phyloP scores from a whole-genome alignment of 92 coral and sea anemone genomes.

The Actinernus sp. region DNA sequence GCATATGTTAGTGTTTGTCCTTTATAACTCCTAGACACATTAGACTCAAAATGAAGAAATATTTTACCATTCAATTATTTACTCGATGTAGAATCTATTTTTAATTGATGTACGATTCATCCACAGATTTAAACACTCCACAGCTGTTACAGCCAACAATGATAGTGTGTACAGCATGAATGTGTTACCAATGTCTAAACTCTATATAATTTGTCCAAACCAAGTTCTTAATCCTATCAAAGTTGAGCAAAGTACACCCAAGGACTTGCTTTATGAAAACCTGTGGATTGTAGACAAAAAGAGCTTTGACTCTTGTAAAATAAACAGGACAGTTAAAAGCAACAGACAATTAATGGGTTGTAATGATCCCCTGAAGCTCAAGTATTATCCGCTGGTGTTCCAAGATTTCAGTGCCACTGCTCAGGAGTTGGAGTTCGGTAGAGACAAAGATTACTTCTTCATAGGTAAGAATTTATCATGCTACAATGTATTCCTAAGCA shows the following conservation, averaged over 20 bases:
- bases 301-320: conserved; percentile 60
- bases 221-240: conserved; percentile 45
- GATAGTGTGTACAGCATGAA: conserved; percentile 4
- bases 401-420: conserved; percentile 37
- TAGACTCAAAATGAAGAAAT: too few relatives aligned
- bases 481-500: not conserved
- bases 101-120: too few relatives aligned
- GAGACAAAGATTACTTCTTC: conserved; percentile 73
- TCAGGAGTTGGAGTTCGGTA: conserved; percentile 32
- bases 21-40: too few relatives aligned
- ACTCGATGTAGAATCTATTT: too few relatives aligned
- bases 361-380: conserved; percentile 22
- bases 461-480: conserved; percentile 74
- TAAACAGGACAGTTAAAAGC: conserved; percentile 17
- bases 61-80: too few relatives aligned
- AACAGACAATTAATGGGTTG: conserved; percentile 19
- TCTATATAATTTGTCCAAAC: conserved; percentile 49
- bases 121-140: too few relatives aligned
- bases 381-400: conserved; percentile 57
- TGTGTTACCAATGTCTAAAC: conserved; percentile 52
- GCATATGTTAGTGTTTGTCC: too few relatives aligned
- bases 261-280: conserved; percentile 57
- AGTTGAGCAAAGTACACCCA: conserved; percentile 22
- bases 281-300: conserved; percentile 64
- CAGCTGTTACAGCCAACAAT: not conserved